Evolutionary conservation across 2,888 invertebrate species (phyloP).

Genomic region (Dasysyrphus albostriatus): DNA sequence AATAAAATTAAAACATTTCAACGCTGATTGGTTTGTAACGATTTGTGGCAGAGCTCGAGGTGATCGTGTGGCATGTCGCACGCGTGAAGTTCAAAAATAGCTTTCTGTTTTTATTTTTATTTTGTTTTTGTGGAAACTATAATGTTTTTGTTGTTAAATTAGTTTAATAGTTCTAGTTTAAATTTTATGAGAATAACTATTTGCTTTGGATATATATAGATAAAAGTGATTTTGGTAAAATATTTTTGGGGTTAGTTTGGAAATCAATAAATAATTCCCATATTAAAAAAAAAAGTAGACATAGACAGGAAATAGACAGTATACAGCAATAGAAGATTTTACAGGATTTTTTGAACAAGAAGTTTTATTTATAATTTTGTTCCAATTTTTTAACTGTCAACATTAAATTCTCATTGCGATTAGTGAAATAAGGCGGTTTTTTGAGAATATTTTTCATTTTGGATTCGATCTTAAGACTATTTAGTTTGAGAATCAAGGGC

Average conservation of each 20-base stretch:
- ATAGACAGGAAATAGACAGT: too few relatives aligned
- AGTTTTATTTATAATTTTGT: too few relatives aligned
- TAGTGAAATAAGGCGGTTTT: too few relatives aligned
- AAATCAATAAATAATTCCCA: too few relatives aligned
- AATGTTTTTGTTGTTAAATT: slow-evolving; percentile 48
- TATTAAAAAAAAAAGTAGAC: too few relatives aligned
- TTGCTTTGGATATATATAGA: background rate
- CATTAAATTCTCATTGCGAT: too few relatives aligned
- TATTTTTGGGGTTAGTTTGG: background rate
- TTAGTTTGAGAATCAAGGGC: too few relatives aligned
- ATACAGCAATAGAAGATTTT: too few relatives aligned
- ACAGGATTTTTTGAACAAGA: too few relatives aligned
- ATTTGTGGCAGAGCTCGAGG: slow-evolving; percentile 21
- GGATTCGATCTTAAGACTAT: too few relatives aligned
- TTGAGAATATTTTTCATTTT: too few relatives aligned
- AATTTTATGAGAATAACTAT: background rate
- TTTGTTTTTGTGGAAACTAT: background rate
- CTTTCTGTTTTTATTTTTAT: slow-evolving; percentile 10
- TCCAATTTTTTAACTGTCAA: too few relatives aligned
- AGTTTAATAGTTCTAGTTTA: background rate
- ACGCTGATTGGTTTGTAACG: slow-evolving; percentile 36
- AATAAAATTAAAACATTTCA: slow-evolving; percentile 26
- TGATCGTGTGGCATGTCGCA: slow-evolving; percentile 40
- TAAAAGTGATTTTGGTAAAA: background rate
- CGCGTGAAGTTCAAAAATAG: slow-evolving; percentile 40